Evolutionary conservation across 2,888 invertebrate species (phyloP), one percentile per base, ranked within the genome.

Genomic region (Drymonia ruficornis): DNA sequence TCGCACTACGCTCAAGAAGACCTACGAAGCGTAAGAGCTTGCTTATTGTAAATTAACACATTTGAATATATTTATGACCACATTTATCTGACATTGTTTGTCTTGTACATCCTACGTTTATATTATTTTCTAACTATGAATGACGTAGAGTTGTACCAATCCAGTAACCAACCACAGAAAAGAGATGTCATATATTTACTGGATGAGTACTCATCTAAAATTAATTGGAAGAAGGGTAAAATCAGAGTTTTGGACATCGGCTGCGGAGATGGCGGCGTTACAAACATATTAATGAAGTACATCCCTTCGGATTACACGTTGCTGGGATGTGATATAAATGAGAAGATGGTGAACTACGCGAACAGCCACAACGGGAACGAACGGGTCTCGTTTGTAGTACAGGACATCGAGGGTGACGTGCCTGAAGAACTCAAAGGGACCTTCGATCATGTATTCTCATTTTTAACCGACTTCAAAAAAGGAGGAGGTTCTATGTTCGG

Each of bases 401-500:
- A 23, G 13, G 44, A 44, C 23, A 44, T 44, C 0, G 23, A 15
- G 16, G 23, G 23, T 7, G n/a, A 23, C 7, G 3, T 44, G 23
- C 44, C 44, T 13, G 8, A 44, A 23, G 23, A 13, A 3, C 23
- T 44, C 6, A 23, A 23, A 23, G 44, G 23, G 7, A 44, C n/a
- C 23, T 44, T 44, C 11, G 44, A 44, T 23, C 44, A 44, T 13
- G 23, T 44, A 11, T 44, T 44, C 23, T 44, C 44, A 1, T 23
- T n/a, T n/a, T n/a, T n/a, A n/a, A n/a, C n/a, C n/a, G n/a, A n/a
- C n/a, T n/a, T n/a, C n/a, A n/a, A n/a, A n/a, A n/a, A n/a, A n/a
- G n/a, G n/a, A n/a, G n/a, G n/a, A n/a, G n/a, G n/a, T n/a, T n/a
- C n/a, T n/a, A n/a, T n/a, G n/a, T n/a, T n/a, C n/a, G n/a, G n/a